Percentiles rank a stretch among this genome's conserved stretches.
Conservation (phyloP, 2,888 invertebrate genomes). For the Gerris lacustris region DNA sequence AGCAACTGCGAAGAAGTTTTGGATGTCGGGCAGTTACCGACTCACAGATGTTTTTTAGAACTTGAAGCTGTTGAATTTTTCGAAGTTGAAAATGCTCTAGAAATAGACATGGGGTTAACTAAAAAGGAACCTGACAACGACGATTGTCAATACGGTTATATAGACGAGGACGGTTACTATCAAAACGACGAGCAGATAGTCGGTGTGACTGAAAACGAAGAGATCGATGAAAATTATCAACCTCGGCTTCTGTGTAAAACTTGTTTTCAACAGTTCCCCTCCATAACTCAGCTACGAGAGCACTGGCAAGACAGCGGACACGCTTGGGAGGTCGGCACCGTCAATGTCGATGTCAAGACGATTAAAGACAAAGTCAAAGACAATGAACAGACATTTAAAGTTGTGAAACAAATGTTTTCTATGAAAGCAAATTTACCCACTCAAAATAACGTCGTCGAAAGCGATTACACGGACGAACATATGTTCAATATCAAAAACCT, state of each 20-base stretch:
- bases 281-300: conserved; percentile 21
- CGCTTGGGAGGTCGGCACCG: conserved; percentile 22
- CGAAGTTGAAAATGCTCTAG: conserved; percentile 18
- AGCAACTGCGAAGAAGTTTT: conserved; percentile 23
- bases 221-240: conserved; percentile 16
- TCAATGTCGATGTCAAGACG: conserved; percentile 22
- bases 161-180: conserved; percentile 3
- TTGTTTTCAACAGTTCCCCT: conserved; percentile 22
- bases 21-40: conserved; percentile 20
- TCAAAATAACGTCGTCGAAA: conserved; percentile 22
- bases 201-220: not conserved
- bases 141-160: not conserved
- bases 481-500: conserved; percentile 22
- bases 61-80: conserved; percentile 20
- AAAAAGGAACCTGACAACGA: not conserved
- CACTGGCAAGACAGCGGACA: conserved; percentile 26
- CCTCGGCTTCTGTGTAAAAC: conserved; percentile 20
- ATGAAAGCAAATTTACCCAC: conserved; percentile 23
- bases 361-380: conserved; percentile 24
- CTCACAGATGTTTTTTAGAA: conserved; percentile 23
- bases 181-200: not conserved
- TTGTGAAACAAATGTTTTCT: conserved; percentile 25
- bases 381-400: conserved; percentile 26
- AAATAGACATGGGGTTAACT: conserved; percentile 2
- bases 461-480: conserved; percentile 15